Evolutionary conservation across 1,140 invertebrate species (phyloP).

Genomic region (Drosophila busckii): DNA sequence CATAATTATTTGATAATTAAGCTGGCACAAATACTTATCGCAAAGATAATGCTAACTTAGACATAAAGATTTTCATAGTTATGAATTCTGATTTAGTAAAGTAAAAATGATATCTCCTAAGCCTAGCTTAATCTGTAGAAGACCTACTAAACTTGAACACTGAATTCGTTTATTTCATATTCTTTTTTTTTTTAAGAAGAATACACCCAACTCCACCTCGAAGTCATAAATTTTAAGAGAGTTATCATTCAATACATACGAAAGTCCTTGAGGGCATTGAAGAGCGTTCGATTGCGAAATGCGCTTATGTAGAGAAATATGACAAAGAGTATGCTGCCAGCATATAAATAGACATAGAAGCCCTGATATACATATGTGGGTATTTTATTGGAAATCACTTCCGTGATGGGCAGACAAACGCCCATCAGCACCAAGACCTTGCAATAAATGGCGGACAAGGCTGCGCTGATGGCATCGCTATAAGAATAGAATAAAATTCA

Average conservation of each 20-base stretch:
- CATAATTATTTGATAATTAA: no score
- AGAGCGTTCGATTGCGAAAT: conserved; percentile 82
- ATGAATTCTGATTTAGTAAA: no score
- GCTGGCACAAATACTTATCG: no score
- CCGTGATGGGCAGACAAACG: conserved; percentile 83
- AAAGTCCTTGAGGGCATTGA: conserved; percentile 79
- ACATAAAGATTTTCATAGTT: no score
- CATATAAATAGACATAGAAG: conserved; percentile 90
- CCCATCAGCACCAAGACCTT: conserved; percentile 87
- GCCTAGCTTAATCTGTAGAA: no score
- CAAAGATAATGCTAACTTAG: no score
- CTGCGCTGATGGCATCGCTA: conserved; percentile 79
- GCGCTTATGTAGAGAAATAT: conserved; percentile 87
- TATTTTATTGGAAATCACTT: conserved; percentile 83
- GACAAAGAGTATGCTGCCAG: conserved; percentile 86
- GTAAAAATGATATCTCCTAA: no score
- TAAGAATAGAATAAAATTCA: conserved; percentile 9
- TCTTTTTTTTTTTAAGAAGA: no score
- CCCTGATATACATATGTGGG: conserved; percentile 84
- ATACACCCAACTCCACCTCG: no score
- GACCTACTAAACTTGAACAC: no score
- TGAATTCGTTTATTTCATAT: no score
- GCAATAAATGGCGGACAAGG: conserved; percentile 86
- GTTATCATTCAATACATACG: conserved; percentile 60
- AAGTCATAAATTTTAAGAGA: neutral